Base-by-base conservation (phyloP, 2,888 invertebrate species). In the Machimus rusticus region DNA sequence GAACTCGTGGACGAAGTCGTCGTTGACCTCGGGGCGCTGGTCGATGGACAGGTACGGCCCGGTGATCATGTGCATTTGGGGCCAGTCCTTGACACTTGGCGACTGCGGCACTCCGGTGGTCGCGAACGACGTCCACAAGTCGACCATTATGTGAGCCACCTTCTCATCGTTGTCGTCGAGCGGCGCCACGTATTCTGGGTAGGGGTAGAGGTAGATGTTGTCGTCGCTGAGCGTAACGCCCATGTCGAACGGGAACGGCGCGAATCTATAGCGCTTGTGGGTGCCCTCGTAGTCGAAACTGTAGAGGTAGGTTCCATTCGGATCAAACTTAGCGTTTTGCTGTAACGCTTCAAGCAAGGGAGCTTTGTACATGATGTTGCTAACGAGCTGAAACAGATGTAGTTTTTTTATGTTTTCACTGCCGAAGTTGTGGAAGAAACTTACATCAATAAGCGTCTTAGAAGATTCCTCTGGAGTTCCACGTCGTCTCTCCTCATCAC, bases 141-240 rank as follows among this genome's bases (percentile, higher is more conserved):
- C 89, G 5, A 94, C 91, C 91, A 94, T 91, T 12, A 91, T 90
- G 19, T 92, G 91, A 0, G 93, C 92, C 28, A 94, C 90, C 3
- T 89, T 88, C 37, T 90, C 90, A 82, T 94, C 94, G 5, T 89
- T 88, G 0, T 90, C 89, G 89, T 92, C 93, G 6, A 93, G 90
- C 0, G 88, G 88, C 39, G 91, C 91, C 2, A 91, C 91, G 81
- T 92, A 91, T 28, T 89, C 90, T 0, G 93, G 92, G 86, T 91
- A 93, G 2, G 93, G 93, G 90, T 94, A 95, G 31, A 95, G 90
- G 89, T 94, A 94, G 23, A 94, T 93, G 8, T 94, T 92, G 88
- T 95, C 95, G 89, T 95, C 94, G 19, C 94, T 94, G 87, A 95
- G 94, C 74, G 94, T 94, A 5, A 94, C 94, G 51, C 94, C 93